A percentile compares a stretch with the other conserved stretches of the same genome.
Evolutionary conservation across 1,140 invertebrate species (phyloP).

Genomic region (Battus philenor): DNA sequence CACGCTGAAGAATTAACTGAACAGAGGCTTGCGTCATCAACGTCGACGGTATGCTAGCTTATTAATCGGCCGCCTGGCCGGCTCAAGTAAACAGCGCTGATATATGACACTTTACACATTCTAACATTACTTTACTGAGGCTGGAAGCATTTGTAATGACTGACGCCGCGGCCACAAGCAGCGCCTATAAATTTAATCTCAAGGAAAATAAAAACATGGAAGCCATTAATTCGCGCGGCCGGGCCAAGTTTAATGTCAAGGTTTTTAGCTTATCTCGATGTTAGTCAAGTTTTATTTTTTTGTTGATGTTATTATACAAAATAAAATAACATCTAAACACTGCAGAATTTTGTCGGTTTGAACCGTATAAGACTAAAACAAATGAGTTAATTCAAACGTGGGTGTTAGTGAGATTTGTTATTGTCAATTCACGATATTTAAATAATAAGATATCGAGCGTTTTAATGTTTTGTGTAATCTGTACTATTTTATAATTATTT

Average conservation of each 20-base stretch:
- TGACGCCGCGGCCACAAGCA: conserved; percentile 56
- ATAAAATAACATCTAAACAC: conserved; percentile 43
- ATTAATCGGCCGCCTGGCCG: conserved; percentile 47
- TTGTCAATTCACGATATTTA: conserved; percentile 10
- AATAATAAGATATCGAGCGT: no score
- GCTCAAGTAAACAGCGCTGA: conserved; percentile 59
- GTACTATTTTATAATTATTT: no score
- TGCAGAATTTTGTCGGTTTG: conserved; percentile 24
- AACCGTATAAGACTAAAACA: conserved; percentile 14
- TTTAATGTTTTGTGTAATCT: no score
- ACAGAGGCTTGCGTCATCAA: conserved; percentile 41
- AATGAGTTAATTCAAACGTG: conserved; percentile 16
- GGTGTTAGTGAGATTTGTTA: conserved; percentile 10
- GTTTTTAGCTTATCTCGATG: conserved; percentile 71
- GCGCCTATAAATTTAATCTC: conserved; percentile 74
- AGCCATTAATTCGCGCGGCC: conserved; percentile 73
- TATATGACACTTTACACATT: conserved; percentile 70
- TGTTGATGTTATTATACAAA: conserved; percentile 56
- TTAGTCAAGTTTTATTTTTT: conserved; percentile 70
- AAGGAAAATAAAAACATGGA: conserved; percentile 75
- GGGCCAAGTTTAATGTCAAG: conserved; percentile 75
- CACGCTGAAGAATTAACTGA: conserved; percentile 19
- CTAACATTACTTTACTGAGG: conserved; percentile 62
- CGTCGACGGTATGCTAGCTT: conserved; percentile 43
- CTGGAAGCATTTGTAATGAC: conserved; percentile 67